Conservation (phyloP, 2,113 vertebrate species). For the Trogon melanurus region DNA sequence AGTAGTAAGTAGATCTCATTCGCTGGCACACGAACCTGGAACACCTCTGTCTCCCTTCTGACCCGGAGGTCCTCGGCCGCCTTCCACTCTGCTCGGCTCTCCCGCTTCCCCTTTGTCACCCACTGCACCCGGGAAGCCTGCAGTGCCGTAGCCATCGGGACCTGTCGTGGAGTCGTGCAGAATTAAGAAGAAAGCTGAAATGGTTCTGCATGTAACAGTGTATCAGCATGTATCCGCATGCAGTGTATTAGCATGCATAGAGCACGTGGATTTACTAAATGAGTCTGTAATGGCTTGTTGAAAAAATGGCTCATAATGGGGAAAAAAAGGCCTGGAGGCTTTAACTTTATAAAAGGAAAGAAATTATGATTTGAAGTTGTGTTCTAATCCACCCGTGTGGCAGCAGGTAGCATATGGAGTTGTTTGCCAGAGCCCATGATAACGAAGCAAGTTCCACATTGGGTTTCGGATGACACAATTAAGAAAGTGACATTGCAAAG, state of each 20-base stretch:
- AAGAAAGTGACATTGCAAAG: background rate
- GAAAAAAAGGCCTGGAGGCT: background rate
- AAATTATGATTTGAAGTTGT: background rate
- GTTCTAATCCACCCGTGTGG: background rate
- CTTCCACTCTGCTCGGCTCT: slow-evolving; percentile 78
- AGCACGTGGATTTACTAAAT: background rate
- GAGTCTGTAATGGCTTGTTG: background rate
- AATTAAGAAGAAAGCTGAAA: background rate
- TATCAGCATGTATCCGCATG: background rate
- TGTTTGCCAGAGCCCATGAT: background rate
- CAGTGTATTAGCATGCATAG: accelerated
- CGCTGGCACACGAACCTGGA: slow-evolving; percentile 76
- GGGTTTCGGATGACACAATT: background rate
- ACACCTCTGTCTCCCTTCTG: slow-evolving; percentile 84
- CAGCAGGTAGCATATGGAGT: background rate
- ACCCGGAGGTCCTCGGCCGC: slow-evolving; percentile 78
- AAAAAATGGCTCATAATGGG: background rate
- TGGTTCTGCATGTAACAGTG: accelerated
- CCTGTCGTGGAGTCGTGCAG: slow-evolving; percentile 72
- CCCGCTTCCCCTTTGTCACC: slow-evolving; percentile 86
- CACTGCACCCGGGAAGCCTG: slow-evolving; percentile 79
- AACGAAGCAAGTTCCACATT: background rate
- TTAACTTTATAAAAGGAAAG: background rate
- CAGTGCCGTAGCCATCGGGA: slow-evolving; percentile 74
- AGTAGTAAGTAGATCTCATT: background rate